Conservation (phyloP, 1,140 invertebrate genomes). For the Sycophila sp. region DNA sequence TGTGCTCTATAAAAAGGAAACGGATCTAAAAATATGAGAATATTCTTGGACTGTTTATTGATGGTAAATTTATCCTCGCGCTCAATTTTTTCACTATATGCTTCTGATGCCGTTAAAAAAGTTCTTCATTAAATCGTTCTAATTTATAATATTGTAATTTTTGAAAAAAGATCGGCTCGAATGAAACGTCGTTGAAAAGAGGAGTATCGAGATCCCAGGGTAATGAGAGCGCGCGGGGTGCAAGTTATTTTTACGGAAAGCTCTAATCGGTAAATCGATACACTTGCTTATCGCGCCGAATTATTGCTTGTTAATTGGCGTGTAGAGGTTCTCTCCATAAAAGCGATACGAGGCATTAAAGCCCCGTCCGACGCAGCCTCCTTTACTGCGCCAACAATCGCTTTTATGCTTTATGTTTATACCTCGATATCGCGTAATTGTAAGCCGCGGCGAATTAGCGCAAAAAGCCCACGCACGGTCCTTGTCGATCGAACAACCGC, state of each 20-base stretch:
- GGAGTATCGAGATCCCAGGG: not conserved
- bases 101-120: too few relatives aligned
- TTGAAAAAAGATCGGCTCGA: too few relatives aligned
- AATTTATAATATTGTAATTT: too few relatives aligned
- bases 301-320: constrained; percentile 43
- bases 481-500: not conserved
- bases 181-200: too few relatives aligned
- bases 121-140: too few relatives aligned
- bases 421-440: constrained; percentile 7
- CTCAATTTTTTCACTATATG: too few relatives aligned
- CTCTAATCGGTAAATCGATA: constrained; percentile 10
- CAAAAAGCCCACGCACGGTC: not conserved
- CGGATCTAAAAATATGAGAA: too few relatives aligned
- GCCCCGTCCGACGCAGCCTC: not conserved
- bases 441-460: constrained; percentile 20
- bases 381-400: constrained; percentile 13
- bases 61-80: too few relatives aligned
- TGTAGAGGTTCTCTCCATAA: constrained; percentile 27
- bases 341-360: constrained; percentile 41
- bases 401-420: constrained; percentile 24
- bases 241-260: not conserved
- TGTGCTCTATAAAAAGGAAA: too few relatives aligned
- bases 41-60: too few relatives aligned
- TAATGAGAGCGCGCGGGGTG: not conserved
- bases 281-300: constrained; percentile 35